These are phyloP conservation scores for Ennomos fuscantarius DNA, from an alignment of 2,888 invertebrate species.

Conservation along the genomic window DNA sequence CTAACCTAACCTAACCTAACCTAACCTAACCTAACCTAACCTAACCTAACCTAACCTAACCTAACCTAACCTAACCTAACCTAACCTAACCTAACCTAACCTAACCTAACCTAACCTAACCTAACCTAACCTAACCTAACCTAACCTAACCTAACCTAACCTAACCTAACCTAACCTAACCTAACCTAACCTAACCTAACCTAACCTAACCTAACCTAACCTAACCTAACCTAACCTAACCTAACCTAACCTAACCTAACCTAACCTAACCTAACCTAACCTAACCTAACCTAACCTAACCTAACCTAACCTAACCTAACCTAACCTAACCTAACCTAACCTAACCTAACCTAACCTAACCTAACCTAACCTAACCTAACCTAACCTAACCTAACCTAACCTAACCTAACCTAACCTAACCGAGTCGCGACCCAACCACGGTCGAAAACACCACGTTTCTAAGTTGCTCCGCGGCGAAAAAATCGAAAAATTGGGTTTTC, in stretches of 20 bases:
- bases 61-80: conserved; percentile 32
- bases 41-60: conserved; percentile 38
- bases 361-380: conserved; percentile 32
- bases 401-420: conserved; percentile 34
- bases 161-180: conserved; percentile 28
- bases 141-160: conserved; percentile 27
- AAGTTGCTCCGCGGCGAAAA: too few relatives aligned
- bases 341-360: conserved; percentile 36
- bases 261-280: conserved; percentile 32
- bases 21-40: conserved; percentile 39
- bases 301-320: conserved; percentile 36
- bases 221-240: conserved; percentile 35
- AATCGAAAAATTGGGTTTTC: too few relatives aligned
- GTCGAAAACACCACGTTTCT: too few relatives aligned
- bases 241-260: conserved; percentile 37
- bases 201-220: conserved; percentile 38
- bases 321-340: conserved; percentile 35
- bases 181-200: conserved; percentile 36
- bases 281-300: conserved; percentile 34
- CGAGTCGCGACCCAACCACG: too few relatives aligned
- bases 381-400: conserved; percentile 35
- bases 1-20: conserved; percentile 41
- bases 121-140: conserved; percentile 30
- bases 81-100: conserved; percentile 43
- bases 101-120: conserved; percentile 38